Evolutionary conservation across 2,113 vertebrate species (phyloP), one percentile per base, ranked within the genome.

Genomic region (Hippoglossus stenolepis): DNA sequence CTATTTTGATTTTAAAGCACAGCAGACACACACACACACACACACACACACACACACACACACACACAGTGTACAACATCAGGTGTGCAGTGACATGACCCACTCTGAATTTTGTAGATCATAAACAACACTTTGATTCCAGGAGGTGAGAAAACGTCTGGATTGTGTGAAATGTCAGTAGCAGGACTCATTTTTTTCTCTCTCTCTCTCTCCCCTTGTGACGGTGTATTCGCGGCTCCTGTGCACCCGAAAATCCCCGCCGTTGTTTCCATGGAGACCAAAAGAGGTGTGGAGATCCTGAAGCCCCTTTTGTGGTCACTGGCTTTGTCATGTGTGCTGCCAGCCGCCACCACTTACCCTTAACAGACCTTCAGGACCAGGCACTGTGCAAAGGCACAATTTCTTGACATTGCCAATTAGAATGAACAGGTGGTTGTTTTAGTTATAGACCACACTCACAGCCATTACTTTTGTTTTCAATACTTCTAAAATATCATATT

Each of bases 261-360:
- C 72, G 79, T 73, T 88, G 91, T 92, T 90, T 85, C 91, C 88
- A 91, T 89, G 89, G 90, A 85, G 82, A 91, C 88, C 73, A 43
- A 65, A 73, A 80, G 87, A 87, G 82, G 88, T 84, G 82, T 88
- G 84, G 87, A 88, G 65, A 87, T 85, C 68, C 57, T 62, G 60
- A 58, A 77, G 57, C 78, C 75, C 31, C 45, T 47, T 35, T 65
- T 73, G 69, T 83, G 87, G 82, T 79, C 78, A 65, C 70, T 23
- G 79, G 79, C 72, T 79, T 81, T 78, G 81, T 90, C 89, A 67
- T 65, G 58, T 49, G 23, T 45, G 77, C 73, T 35, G 82, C 78
- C 80, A 73, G 82, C 66, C 85, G 38, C 71, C 28, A 1, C 49
- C 66, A 69, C 75, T 82, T 88, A 75, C 82, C 85, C 77, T 73